Evolutionary conservation across 2,113 vertebrate genomes (phyloP).

Genomic region (Arenaria interpres): DNA sequence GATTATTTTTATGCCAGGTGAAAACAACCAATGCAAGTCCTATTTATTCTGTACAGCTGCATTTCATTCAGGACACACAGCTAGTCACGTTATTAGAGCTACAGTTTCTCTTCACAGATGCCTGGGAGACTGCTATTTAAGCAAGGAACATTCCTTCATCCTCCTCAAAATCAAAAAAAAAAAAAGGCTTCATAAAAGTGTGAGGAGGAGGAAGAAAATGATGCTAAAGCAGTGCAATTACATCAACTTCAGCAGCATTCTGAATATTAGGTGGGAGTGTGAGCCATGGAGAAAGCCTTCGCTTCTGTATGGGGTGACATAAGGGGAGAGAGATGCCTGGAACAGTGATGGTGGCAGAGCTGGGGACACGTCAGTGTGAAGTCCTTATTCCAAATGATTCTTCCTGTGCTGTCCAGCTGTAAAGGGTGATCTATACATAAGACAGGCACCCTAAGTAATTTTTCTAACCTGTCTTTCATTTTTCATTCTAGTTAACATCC

Average conservation of each 20-base stretch:
- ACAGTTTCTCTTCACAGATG: neutral
- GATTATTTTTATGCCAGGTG: neutral
- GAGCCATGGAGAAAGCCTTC: neutral
- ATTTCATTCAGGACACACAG: neutral
- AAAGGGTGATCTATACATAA: neutral
- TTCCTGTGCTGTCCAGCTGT: neutral
- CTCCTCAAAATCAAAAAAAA: neutral
- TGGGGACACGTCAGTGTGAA: neutral
- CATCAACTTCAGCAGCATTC: neutral
- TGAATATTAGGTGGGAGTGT: neutral
- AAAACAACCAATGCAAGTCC: neutral
- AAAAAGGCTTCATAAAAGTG: neutral
- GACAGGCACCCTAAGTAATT: neutral
- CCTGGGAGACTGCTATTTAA: constrained; percentile 23
- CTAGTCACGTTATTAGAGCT: neutral
- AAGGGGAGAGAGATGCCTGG: neutral
- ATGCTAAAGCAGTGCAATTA: neutral
- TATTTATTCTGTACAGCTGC: constrained; percentile 16
- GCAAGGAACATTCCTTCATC: neutral
- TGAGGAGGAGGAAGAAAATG: constrained; percentile 19
- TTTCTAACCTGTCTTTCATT: neutral
- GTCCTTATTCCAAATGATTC: neutral
- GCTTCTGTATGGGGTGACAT: neutral
- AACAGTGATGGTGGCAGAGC: neutral
- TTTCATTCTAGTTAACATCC: neutral